A percentile compares a stretch with the other conserved stretches of the same genome.
These are phyloP conservation scores for Micrasema minimum DNA, from an alignment of 1,140 invertebrate species.

Conservation along the genomic window DNA sequence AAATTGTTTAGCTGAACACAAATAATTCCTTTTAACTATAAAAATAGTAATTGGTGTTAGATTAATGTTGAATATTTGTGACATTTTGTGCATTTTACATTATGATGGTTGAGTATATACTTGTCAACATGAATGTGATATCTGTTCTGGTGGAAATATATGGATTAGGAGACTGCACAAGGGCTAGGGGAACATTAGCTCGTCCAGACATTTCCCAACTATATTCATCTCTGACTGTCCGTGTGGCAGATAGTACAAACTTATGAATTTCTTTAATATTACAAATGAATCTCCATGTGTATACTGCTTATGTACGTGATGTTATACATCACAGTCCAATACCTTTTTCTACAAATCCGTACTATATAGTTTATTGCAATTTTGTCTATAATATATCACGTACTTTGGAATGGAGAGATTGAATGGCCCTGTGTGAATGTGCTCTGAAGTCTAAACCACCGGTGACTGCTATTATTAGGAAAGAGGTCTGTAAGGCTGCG, in stretches of 20 bases:
- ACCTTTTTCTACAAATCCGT: too few species aligned
- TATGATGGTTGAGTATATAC: constrained; percentile 27
- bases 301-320: too few species aligned
- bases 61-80: constrained; percentile 48
- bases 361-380: too few species aligned
- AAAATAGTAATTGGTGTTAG: constrained; percentile 45
- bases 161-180: background rate
- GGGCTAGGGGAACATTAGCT: background rate
- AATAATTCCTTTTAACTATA: constrained; percentile 33
- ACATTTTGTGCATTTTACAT: constrained; percentile 43
- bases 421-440: too few species aligned
- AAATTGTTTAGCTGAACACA: constrained; percentile 22
- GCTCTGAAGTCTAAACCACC: too few species aligned
- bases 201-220: background rate
- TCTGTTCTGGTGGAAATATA: background rate
- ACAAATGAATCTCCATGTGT: too few species aligned
- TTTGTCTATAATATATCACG: too few species aligned
- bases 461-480: too few species aligned
- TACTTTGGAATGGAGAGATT: too few species aligned
- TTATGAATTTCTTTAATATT: too few species aligned
- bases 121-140: constrained; percentile 3
- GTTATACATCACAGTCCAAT: too few species aligned
- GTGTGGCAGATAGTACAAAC: background rate
- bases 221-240: background rate
- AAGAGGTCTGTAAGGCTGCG: too few species aligned